These are phyloP conservation scores for Drosophila athabasca DNA, from an alignment of 1,140 invertebrate genomes.

Conservation along the genomic window DNA sequence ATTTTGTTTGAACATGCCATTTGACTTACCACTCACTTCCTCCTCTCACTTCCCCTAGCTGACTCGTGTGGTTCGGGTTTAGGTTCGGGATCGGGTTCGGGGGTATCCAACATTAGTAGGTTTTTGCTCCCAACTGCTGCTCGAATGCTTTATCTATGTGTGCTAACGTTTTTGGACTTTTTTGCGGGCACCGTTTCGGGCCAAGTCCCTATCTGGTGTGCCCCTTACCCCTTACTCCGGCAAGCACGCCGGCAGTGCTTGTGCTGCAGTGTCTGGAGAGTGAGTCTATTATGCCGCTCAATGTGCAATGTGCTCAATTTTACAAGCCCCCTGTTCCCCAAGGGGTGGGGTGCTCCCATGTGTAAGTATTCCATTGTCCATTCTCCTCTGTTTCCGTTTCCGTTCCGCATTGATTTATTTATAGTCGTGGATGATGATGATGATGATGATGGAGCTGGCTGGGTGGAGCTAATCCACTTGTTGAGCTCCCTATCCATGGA, in stretches of 20 bases:
- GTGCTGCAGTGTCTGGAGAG: constrained; percentile 33
- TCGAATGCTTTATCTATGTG: constrained; percentile 63
- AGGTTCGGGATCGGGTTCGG: too few species aligned
- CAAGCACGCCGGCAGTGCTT: not conserved
- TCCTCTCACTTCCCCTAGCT: too few species aligned
- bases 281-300: constrained; percentile 66
- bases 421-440: too few species aligned
- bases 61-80: too few species aligned
- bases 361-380: too few species aligned
- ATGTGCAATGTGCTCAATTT: constrained; percentile 31
- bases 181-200: constrained; percentile 23
- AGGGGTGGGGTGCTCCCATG: not conserved
- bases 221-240: not conserved
- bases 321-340: constrained; percentile 40
- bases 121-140: constrained; percentile 55
- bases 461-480: constrained; percentile 5
- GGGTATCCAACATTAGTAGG: constrained; percentile 51
- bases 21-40: constrained; percentile 5
- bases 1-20: constrained; percentile 73
- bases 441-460: too few species aligned
- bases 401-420: too few species aligned
- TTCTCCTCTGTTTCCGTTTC: too few species aligned
- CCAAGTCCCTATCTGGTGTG: not conserved
- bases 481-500: not conserved
- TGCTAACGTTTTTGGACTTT: constrained; percentile 35